Conservation (phyloP, 2,888 invertebrate species). For the Cheilosia urbana region DNA sequence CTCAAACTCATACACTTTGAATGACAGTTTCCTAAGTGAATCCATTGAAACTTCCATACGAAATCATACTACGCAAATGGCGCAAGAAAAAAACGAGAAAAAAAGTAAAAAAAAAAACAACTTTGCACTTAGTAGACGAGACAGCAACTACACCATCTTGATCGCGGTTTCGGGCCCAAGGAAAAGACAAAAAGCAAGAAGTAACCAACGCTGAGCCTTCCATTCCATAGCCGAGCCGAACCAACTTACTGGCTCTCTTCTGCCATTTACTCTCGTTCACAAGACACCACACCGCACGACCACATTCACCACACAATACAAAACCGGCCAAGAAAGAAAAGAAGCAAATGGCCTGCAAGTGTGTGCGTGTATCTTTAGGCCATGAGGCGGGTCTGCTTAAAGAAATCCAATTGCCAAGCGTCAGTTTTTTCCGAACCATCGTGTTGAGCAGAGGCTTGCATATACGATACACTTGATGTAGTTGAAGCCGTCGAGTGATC, state of each 20-base stretch:
- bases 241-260: slow-evolving; percentile 47
- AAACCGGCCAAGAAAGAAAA: slow-evolving; percentile 61
- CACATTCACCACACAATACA: background rate
- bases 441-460: slow-evolving; percentile 46
- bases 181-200: slow-evolving; percentile 43
- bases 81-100: slow-evolving; percentile 13
- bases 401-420: slow-evolving; percentile 70
- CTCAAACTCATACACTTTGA: background rate
- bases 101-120: slow-evolving; percentile 60
- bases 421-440: slow-evolving; percentile 68
- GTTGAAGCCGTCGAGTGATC: slow-evolving; percentile 16
- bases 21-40: background rate
- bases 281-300: slow-evolving; percentile 18
- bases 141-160: slow-evolving; percentile 15
- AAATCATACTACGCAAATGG: slow-evolving; percentile 34
- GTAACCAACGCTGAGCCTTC: slow-evolving; percentile 44
- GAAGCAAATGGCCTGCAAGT: slow-evolving; percentile 4
- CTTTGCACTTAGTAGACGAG: slow-evolving; percentile 52
- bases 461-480: background rate
- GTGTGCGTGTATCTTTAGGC: slow-evolving; percentile 40
- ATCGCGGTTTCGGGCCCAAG: background rate
- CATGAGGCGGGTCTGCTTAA: slow-evolving; percentile 56
- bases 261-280: slow-evolving; percentile 58
- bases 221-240: slow-evolving; percentile 21
- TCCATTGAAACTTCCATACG: slow-evolving; percentile 35